Base-by-base conservation (phyloP, 2,797 vertebrate species). In the Rachycentron canadum region DNA sequence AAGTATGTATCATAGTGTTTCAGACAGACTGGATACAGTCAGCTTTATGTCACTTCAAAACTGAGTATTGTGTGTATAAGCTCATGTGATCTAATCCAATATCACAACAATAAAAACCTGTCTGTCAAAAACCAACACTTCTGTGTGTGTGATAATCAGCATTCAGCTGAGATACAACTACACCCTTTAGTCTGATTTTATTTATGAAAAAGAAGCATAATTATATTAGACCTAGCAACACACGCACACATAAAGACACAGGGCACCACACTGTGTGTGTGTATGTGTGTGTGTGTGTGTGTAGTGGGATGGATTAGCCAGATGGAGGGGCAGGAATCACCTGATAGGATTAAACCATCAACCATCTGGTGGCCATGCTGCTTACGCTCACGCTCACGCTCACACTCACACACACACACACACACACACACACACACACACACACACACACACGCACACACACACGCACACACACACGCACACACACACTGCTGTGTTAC, bases 311-410 rank as follows among this genome's bases (percentile, higher is more conserved):
- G 95, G 96, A 97, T 99, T 97, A 97, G 96, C 96, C 97, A 98
- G 97, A 98, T 99, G 98, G 97, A 95, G 95, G 94, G 95, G 95
- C 95, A 97, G 95, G 96, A 97, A 97, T 98, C 94, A 96, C 96
- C 96, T 98, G 97, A 99, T 97, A 98, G 97, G 97, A 99, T 99
- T 98, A 99, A 97, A 90, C 96, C 96, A 96, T 96, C 95, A 93
- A 95, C 97, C 97, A 98, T 98, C 97, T 99, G 97, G 86, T 93
- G 89, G 82, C 90, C 92, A 86, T 94, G 93, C 94, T 95, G 94
- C 89, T 88, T 43, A 69, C 73, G 50, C 71, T 50, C 79, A 82
- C 67, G 63, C 77, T 79, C 64, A 82, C 58, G 73, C 77, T 75
- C 77, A 79, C 64, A 82, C 58, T 75, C 75, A 75, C 36, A 70